These are phyloP conservation scores for Gadus macrocephalus DNA, from an alignment of 2,113 vertebrate species.

Conservation along the genomic window DNA sequence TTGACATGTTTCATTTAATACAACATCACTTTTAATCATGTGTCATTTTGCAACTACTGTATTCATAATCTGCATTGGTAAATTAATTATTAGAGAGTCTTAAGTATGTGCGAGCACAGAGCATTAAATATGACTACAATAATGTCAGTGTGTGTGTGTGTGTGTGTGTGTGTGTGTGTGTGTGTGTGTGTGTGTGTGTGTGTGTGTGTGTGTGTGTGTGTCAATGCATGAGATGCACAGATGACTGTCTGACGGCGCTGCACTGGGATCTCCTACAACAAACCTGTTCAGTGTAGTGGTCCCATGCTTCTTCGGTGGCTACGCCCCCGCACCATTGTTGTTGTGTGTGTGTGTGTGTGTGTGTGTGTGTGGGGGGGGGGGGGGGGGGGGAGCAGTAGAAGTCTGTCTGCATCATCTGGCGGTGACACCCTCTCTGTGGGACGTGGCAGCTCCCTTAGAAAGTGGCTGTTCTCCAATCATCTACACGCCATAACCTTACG, in stretches of 20 bases:
- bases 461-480: conserved; percentile 68
- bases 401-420: conserved; percentile 63
- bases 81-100: background rate
- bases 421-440: conserved; percentile 70
- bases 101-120: background rate
- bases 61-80: too few species aligned
- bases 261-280: background rate
- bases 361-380: conserved; percentile 16
- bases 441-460: conserved; percentile 76
- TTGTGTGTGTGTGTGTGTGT: too few species aligned
- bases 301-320: conserved; percentile 16
- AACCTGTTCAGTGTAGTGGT: background rate
- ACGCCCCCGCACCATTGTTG: conserved; percentile 51
- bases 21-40: too few species aligned
- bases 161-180: background rate
- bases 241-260: background rate
- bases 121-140: background rate
- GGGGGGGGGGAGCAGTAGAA: conserved; percentile 43
- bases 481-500: conserved; percentile 77
- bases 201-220: background rate
- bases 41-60: too few species aligned
- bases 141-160: background rate
- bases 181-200: conserved; percentile 1
- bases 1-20: too few species aligned
- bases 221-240: background rate